phyloP scores from a whole-genome alignment of 2,797 vertebrate genomes.

The Gadopsis bispinosus region DNA sequence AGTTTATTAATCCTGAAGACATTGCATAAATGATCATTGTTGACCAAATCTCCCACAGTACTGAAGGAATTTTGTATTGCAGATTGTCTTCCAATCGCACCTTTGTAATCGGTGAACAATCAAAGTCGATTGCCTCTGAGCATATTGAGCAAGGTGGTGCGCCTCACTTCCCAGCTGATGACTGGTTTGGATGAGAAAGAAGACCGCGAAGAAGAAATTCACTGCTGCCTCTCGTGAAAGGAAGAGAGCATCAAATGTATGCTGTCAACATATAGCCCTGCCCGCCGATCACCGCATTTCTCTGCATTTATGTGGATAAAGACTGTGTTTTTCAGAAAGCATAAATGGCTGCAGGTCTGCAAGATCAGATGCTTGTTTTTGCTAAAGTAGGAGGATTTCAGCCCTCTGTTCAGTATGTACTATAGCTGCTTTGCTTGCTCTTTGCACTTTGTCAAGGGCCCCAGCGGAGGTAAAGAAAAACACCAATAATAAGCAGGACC shows the following conservation, averaged over 20 bases:
- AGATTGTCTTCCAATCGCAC: conserved; percentile 20
- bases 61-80: background rate
- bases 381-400: conserved; percentile 5
- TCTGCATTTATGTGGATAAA: background rate
- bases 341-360: conserved; percentile 17
- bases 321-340: conserved; percentile 5
- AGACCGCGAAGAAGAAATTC: background rate
- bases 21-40: background rate
- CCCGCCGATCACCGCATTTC: background rate
- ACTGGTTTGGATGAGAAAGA: background rate
- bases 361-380: conserved; percentile 15
- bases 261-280: background rate
- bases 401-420: background rate
- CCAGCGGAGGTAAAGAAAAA: conserved; percentile 2
- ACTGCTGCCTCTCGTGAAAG: background rate
- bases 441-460: conserved; percentile 8
- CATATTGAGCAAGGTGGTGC: background rate
- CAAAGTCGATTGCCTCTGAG: conserved; percentile 31
- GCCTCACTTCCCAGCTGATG: background rate
- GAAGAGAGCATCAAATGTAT: background rate
- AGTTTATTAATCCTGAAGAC: background rate
- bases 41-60: too few species aligned
- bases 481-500: background rate
- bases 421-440: background rate
- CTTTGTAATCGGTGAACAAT: conserved; percentile 36